phyloP scores from a whole-genome alignment of 37 sponge, comb jelly and placozoan genomes.

The Oopsacas minuta region DNA sequence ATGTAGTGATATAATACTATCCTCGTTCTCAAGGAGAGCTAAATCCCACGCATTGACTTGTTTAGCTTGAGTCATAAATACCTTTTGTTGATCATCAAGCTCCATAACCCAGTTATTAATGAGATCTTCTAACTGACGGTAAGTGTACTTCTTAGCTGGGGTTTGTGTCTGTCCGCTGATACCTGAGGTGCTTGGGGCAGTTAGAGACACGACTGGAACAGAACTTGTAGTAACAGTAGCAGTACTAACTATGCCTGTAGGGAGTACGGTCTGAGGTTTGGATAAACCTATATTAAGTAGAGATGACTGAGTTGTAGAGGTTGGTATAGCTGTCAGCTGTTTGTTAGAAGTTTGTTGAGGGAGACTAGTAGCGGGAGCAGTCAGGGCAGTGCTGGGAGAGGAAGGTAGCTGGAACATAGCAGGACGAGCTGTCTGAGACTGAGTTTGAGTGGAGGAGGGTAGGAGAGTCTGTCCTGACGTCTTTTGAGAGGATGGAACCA shows the following conservation, averaged over 20 bases:
- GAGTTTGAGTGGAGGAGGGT: not conserved
- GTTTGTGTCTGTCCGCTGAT: too few relatives aligned
- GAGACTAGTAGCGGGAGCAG: not conserved
- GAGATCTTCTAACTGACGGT: constrained; percentile 76
- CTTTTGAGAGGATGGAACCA: not conserved
- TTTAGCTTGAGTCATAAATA: constrained; percentile 80
- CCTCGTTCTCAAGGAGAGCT: constrained; percentile 61
- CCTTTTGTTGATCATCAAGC: constrained; percentile 72
- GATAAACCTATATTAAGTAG: not conserved
- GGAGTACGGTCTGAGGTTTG: not conserved
- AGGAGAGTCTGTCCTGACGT: not conserved
- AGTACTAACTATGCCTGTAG: not conserved
- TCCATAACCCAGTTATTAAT: constrained; percentile 89
- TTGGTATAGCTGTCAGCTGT: not conserved
- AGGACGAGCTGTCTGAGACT: not conserved
- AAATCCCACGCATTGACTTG: constrained; percentile 77
- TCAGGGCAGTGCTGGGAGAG: not conserved
- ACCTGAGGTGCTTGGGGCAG: not conserved
- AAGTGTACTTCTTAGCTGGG: constrained; percentile 52
- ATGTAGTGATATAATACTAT: constrained; percentile 39
- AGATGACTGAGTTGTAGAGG: not conserved
- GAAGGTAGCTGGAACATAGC: not conserved
- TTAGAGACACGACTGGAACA: not conserved
- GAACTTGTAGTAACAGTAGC: not conserved
- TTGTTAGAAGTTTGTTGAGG: not conserved